phyloP scores from a whole-genome alignment of 2,888 invertebrate genomes.

The Pasiphila rectangulata region DNA sequence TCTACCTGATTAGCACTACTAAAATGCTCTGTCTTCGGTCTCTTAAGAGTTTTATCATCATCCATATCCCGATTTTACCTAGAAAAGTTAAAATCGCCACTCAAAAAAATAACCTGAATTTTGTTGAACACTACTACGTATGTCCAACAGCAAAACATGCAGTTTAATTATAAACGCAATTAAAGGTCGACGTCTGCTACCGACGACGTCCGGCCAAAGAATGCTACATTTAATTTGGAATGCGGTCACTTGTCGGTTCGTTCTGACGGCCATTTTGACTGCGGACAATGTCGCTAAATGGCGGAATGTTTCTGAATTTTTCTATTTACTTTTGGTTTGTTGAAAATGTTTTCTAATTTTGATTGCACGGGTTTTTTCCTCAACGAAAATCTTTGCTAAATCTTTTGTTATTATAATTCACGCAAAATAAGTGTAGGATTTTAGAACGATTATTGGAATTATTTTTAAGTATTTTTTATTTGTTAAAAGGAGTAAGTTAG shows the following conservation, averaged over 20 bases:
- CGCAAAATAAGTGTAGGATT: too few relatives aligned
- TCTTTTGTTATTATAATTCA: too few relatives aligned
- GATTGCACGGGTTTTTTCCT: not conserved
- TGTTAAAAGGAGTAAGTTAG: not conserved
- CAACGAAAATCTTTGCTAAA: too few relatives aligned
- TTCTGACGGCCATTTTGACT: slow-evolving; percentile 43
- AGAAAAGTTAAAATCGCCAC: too few relatives aligned
- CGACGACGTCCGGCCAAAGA: slow-evolving; percentile 42
- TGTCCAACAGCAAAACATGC: slow-evolving; percentile 27
- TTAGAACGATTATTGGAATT: too few relatives aligned
- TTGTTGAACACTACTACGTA: not conserved
- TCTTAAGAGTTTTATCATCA: too few relatives aligned
- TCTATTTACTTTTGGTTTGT: not conserved
- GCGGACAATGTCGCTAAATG: slow-evolving; percentile 9
- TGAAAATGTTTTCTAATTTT: not conserved
- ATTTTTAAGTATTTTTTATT: not conserved
- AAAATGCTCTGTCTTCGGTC: not conserved
- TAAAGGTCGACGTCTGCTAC: slow-evolving; percentile 46
- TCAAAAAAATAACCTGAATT: not conserved
- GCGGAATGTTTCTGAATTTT: slow-evolving; percentile 6
- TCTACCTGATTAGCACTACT: too few relatives aligned
- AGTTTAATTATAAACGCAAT: slow-evolving; percentile 62
- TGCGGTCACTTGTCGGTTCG: slow-evolving; percentile 49
- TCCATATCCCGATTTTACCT: too few relatives aligned
- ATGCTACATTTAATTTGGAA: slow-evolving; percentile 57